Evolutionary conservation across 2,888 invertebrate species (phyloP), one percentile per base, ranked within the genome.

Genomic region (Platycheirus rosarum): DNA sequence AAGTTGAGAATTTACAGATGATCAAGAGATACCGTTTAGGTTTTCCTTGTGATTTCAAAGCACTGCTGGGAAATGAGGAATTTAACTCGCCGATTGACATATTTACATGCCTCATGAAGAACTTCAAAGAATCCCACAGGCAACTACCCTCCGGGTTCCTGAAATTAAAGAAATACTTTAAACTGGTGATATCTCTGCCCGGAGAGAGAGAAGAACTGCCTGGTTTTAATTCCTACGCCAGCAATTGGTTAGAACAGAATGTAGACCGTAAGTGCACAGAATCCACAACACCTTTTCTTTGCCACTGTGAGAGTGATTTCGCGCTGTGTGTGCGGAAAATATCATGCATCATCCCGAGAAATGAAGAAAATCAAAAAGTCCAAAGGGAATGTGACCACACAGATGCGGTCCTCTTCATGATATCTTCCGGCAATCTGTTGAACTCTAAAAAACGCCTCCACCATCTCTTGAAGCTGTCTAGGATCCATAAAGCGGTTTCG

Each of bases 11-110:
- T 0, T 86, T 94, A 40, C 86, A 87, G 51, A 85, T 92, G 85
- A 91, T 91, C 86, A 91, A 91, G 85, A 90, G 92, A 20, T 92
- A 92, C 85, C 91, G 91, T 63, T 86, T 87, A 4, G 92, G 92
- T 0, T 84, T 86, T 8, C 85, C 89, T 9, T 90, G 88, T 65
- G 85, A 88, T 75, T 88, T 87, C 86, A 85, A 85, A 1, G 53
- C 85, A 11, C 73, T 88, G 9, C 84, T 87, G 0, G 57, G 42
- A 2, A 57, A 57, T 8, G 57, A 71, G 11, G 35, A 65, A 40
- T 3, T 11, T 49, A 85, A 13, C 55, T 79, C 35, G 70, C 84
- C 74, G 37, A 77, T 89, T 2, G 87, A 89, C 48, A 71, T 90
- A 0, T 89, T 88, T 85, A 69, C 85, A 23, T 71, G 87, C 5